Percentiles rank a stretch among this genome's conserved stretches.
phyloP scores from a whole-genome alignment of 2,888 invertebrate species.

The Torymus tubicola region DNA sequence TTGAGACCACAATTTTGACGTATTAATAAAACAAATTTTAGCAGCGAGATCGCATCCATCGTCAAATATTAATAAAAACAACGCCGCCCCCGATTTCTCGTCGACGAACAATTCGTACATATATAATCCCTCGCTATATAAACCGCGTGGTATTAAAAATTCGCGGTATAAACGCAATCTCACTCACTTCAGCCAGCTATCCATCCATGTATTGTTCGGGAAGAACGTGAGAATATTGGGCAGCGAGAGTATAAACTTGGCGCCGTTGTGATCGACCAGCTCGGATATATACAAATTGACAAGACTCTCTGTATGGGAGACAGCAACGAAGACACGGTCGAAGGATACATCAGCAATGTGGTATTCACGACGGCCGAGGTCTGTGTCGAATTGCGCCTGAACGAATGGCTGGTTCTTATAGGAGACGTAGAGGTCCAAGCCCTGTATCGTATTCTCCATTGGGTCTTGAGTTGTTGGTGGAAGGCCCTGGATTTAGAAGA shows the following conservation, averaged over 20 bases:
- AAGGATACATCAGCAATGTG: constrained; percentile 91
- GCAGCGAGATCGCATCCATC: no score
- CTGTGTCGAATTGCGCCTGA: constrained; percentile 85
- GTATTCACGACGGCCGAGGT: constrained; percentile 82
- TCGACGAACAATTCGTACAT: neutral
- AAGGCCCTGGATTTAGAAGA: no score
- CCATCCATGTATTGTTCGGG: constrained; percentile 88
- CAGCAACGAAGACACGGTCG: constrained; percentile 88
- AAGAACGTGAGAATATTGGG: constrained; percentile 90
- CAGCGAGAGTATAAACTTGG: constrained; percentile 86
- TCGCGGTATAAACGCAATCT: neutral
- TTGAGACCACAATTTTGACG: no score
- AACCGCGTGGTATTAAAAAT: neutral
- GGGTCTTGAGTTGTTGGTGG: constrained; percentile 42
- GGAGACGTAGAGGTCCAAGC: constrained; percentile 85
- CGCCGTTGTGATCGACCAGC: constrained; percentile 80
- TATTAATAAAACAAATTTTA: no score
- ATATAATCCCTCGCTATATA: neutral
- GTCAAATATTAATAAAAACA: no score
- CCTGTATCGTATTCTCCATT: constrained; percentile 66
- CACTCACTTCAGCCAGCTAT: constrained; percentile 89
- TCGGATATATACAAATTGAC: constrained; percentile 91
- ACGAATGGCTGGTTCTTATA: constrained; percentile 85
- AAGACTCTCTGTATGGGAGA: constrained; percentile 84
- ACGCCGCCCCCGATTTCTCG: neutral